Base-by-base conservation (phyloP, 2,113 vertebrate genomes). In the Rhodinocichla rosea region DNA sequence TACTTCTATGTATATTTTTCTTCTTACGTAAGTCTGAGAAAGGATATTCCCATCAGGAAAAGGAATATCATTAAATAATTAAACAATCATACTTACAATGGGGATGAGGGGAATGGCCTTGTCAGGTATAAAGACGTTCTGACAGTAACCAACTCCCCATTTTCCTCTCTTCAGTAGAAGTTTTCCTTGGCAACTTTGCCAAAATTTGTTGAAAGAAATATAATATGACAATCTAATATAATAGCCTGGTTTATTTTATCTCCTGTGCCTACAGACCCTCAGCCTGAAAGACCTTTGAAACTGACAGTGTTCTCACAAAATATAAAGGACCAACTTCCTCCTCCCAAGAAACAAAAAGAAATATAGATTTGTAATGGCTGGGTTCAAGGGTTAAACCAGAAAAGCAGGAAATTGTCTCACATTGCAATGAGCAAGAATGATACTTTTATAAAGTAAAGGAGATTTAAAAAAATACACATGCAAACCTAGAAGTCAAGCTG, bases 51-150 rank as follows among this genome's bases (percentile, higher is more conserved):
- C 30, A 47, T 16, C 8, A 42, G 23, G 21, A 64, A 69, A 67
- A 42, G 2, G 1, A 18, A 21, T 40, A n/a, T 65, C 11, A 50
- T 64, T 67, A 76, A 83, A 55, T 15, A 80, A 50, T 56, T 64
- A 80, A 70, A 27, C 13, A 76, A 77, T 37, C 6, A 19, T 12
- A 45, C 19, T 74, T 78, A 42, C 5, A 52, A 4, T 1, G 3
- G 2, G 6, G 2, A 1, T 30, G 6, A 24, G 7, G 4, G 27
- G 3, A 11, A 76, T 5, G 14, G n/a, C 11, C 15, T 55, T 79
- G 5, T 30, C 33, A 76, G 7, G 17, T 64, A n/a, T 12, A 67
- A 75, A 88, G 75, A 33, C 32, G 2, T 49, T 53, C 39, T 75
- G 70, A 76, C 4, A 53, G 6, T 37, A 63, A 11, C 27, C 47